Evolutionary conservation across 2,113 vertebrate species (phyloP).

Genomic region (Tragelaphus strepsiceros): DNA sequence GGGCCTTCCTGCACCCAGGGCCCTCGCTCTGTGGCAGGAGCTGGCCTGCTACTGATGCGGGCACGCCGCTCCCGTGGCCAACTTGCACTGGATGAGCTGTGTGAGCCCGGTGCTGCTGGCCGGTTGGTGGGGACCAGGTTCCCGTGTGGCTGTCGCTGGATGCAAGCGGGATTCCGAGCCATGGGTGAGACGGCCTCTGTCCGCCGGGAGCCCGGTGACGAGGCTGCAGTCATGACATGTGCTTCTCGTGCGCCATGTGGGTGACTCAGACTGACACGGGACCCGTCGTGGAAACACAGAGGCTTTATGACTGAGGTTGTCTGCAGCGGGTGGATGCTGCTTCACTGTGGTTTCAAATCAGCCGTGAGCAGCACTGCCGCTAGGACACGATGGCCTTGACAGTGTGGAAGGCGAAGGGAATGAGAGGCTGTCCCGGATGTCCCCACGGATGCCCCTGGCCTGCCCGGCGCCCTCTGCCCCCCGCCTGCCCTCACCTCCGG

Average conservation of each 20-base stretch:
- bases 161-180: rapidly evolving
- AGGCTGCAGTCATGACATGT: rapidly evolving
- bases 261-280: neutral
- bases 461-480: rapidly evolving
- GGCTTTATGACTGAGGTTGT: neutral
- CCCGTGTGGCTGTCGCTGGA: rapidly evolving
- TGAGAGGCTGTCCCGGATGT: rapidly evolving
- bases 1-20: rapidly evolving
- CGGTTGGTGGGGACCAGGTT: rapidly evolving
- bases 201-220: rapidly evolving
- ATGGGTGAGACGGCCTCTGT: rapidly evolving
- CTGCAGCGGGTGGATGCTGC: neutral
- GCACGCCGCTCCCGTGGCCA: rapidly evolving
- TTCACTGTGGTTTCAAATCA: neutral
- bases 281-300: rapidly evolving
- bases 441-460: rapidly evolving
- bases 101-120: rapidly evolving
- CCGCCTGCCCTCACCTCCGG: neutral
- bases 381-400: neutral
- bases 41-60: rapidly evolving
- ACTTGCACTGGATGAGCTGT: rapidly evolving
- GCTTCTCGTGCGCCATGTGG: rapidly evolving
- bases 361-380: rapidly evolving
- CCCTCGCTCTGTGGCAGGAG: rapidly evolving
- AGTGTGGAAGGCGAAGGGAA: rapidly evolving